Conservation (phyloP, 2,888 invertebrate species). For the Sminthurinus aureus region DNA sequence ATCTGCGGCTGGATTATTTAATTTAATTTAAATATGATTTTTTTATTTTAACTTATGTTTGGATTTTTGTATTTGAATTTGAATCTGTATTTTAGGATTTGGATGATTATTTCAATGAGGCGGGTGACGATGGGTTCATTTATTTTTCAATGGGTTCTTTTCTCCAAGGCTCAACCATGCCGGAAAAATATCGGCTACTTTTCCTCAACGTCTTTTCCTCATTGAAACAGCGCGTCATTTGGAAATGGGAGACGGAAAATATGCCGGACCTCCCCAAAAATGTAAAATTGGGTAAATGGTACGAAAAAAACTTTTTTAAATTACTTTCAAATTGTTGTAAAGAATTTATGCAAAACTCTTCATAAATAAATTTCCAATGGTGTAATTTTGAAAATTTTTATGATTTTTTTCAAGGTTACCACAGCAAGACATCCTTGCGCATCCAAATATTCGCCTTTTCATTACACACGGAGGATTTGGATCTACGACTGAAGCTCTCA, state of each 20-base stretch:
- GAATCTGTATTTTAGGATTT: neutral
- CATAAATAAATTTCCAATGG: too few relatives aligned
- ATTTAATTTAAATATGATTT: too few relatives aligned
- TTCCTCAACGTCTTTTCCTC: conserved; percentile 2
- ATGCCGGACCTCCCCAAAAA: conserved; percentile 15
- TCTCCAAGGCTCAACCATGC: conserved; percentile 12
- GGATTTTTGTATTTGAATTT: neutral
- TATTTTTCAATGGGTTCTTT: conserved; percentile 18
- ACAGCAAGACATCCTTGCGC: conserved; percentile 63
- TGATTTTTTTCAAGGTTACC: too few relatives aligned
- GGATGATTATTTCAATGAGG: conserved; percentile 2
- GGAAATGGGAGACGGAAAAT: conserved; percentile 27
- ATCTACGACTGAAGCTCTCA: conserved; percentile 73
- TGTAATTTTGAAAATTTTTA: too few relatives aligned
- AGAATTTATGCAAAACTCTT: too few relatives aligned
- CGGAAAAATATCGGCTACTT: neutral
- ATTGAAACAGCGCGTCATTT: conserved; percentile 19
- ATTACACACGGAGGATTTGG: conserved; percentile 78
- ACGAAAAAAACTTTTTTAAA: too few relatives aligned
- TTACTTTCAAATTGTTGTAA: too few relatives aligned
- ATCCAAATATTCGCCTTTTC: conserved; percentile 70
- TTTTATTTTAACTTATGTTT: neutral
- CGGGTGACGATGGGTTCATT: conserved; percentile 13
- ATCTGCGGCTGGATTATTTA: neutral
- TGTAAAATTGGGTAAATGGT: conserved; percentile 17